Conservation (phyloP, 2,888 invertebrate species). For the Eupeodes latifasciatus region DNA sequence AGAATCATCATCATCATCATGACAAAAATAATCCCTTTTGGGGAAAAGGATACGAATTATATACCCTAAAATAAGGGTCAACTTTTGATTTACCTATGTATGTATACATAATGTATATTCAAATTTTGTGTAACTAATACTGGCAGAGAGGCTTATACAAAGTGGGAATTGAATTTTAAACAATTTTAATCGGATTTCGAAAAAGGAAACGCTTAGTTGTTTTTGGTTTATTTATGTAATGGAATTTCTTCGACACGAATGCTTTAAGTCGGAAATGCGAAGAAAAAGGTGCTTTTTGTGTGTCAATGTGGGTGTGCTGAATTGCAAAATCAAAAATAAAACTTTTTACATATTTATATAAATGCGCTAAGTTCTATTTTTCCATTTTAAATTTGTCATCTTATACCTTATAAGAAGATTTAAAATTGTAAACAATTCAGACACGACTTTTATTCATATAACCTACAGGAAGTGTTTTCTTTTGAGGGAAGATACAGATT, state of each 20-base stretch:
- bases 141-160: neutral
- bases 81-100: neutral
- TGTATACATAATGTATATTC: neutral
- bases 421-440: no score
- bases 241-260: conserved; percentile 15
- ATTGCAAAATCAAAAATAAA: neutral
- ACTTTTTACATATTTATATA: neutral
- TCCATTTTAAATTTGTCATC: no score
- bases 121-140: conserved; percentile 9
- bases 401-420: no score
- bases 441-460: neutral
- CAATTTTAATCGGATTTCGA: conserved; percentile 24
- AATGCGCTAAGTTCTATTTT: no score
- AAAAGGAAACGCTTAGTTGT: neutral
- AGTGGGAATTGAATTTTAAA: conserved; percentile 23
- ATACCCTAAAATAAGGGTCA: conserved; percentile 31
- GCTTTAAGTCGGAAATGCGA: neutral
- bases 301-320: neutral
- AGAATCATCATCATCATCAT: neutral
- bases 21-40: no score
- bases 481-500: no score
- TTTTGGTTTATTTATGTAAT: neutral
- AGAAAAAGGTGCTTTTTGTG: neutral
- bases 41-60: conserved; percentile 36
- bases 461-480: no score